Conservation (phyloP, 2,888 invertebrate species). For the Athalia cordata region DNA sequence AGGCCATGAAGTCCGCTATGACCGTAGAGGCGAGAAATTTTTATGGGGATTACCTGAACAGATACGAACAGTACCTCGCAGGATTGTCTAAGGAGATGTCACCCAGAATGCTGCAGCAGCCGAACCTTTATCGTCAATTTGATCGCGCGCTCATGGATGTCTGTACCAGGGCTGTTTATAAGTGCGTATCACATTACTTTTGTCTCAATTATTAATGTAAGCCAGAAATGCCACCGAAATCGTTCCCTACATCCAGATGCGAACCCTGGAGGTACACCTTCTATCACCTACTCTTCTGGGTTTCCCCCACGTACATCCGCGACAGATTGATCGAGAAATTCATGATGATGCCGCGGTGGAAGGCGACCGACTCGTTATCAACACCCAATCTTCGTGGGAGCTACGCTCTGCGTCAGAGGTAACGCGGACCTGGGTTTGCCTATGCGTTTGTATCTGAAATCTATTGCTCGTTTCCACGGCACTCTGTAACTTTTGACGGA, state of each 20-base stretch:
- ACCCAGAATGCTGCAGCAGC: constrained; percentile 76
- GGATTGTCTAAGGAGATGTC: constrained; percentile 72
- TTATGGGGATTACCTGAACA: constrained; percentile 81
- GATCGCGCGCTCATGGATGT: constrained; percentile 79
- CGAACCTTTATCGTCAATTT: constrained; percentile 77
- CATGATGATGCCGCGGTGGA: constrained; percentile 78
- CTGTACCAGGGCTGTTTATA: constrained; percentile 79
- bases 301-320: constrained; percentile 77
- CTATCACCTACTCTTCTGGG: constrained; percentile 80
- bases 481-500: no score
- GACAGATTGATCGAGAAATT: constrained; percentile 80
- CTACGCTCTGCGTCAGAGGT: background rate
- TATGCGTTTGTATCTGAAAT: no score
- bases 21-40: constrained; percentile 78
- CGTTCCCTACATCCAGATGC: constrained; percentile 56
- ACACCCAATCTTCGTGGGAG: constrained; percentile 57
- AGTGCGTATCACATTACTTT: constrained; percentile 64
- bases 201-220: background rate
- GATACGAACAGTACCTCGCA: constrained; percentile 78
- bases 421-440: background rate
- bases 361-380: constrained; percentile 33
- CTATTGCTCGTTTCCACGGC: no score
- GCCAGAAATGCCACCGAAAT: background rate
- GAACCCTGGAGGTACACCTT: constrained; percentile 81
- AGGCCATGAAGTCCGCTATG: constrained; percentile 80